Conservation (phyloP, 2,113 vertebrate species). For the Heterocephalus glaber region DNA sequence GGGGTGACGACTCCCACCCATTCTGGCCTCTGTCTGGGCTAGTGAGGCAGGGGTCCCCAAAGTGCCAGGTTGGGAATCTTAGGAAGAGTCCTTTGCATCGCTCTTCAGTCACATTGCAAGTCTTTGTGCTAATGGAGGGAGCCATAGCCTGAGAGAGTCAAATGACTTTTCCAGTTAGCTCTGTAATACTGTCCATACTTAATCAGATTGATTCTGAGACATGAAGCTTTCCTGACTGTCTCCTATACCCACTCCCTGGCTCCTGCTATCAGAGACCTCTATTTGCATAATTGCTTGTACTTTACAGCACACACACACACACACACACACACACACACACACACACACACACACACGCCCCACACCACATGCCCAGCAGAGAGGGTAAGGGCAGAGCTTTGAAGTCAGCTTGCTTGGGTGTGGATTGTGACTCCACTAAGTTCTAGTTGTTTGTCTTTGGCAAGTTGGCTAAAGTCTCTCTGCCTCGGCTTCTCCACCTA, state of each 20-base stretch:
- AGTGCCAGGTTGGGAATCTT: neutral
- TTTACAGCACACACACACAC: neutral
- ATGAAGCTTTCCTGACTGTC: neutral
- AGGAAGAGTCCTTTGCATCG: neutral
- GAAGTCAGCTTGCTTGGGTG: neutral
- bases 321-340: neutral
- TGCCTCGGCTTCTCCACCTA: neutral
- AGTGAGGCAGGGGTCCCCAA: neutral
- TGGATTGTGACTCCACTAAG: neutral
- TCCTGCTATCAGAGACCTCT: neutral
- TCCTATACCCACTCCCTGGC: neutral
- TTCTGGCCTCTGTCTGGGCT: neutral
- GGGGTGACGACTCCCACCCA: neutral
- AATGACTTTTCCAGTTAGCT: neutral
- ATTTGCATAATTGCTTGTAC: neutral
- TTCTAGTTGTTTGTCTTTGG: neutral
- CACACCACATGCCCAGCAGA: neutral
- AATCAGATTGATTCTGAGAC: slow-evolving; percentile 28
- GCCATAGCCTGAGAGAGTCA: neutral
- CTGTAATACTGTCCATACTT: neutral
- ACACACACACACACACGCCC: fast-evolving
- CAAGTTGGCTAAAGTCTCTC: neutral
- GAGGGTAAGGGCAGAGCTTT: neutral
- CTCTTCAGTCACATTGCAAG: neutral
- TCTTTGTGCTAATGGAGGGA: neutral